Base-by-base conservation (phyloP, 2,888 invertebrate species). In the Agrypnus murinus region DNA sequence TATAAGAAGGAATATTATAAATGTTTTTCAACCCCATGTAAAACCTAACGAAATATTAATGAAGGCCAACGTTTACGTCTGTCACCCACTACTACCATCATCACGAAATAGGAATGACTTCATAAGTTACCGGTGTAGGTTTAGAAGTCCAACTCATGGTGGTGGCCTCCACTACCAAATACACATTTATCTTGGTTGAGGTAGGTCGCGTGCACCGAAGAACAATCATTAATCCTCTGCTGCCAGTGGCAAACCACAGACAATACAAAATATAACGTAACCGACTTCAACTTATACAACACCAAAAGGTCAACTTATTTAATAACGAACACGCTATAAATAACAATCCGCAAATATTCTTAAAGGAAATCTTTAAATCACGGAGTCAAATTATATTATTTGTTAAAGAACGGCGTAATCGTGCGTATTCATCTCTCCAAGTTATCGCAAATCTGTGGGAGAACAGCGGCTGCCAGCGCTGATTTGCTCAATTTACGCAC, bases 401-500 rank as follows among this genome's bases (percentile, higher is more conserved):
- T 17, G 43, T 9, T 38, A 36, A 58, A n/a, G 45, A n/a, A 32
- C 40, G 45, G 50, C 48, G 36, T 53, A 62, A 62, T 60, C 60
- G 58, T 45, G 46, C 17, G 48, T 32, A 31, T 62, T 17, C 60
- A 59, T 67, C 67, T 40, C 65, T 71, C 67, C 31, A 67, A 55
- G 40, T 64, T 69, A 67, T 65, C 50, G 69, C 65, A 72, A 72
- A 72, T 72, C 69, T 72, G 62, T 60, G 65, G 57, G 68, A 69
- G 65, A 69, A 60, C 65, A 48, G 72, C 66, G 69, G 59, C 80
- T 83, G 83, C 83, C 83, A 81, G 77, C 79, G 82, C 81, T 82
- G 84, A 84, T 84, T 84, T 84, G 84, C 84, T 83, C 84, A 84
- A 84, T 84, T 84, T 84, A 83, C 83, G 81, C 80, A 81, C 82